These are phyloP conservation scores for Hippoglossus hippoglossus DNA, from an alignment of 2,797 vertebrate genomes.

Conservation along the genomic window DNA sequence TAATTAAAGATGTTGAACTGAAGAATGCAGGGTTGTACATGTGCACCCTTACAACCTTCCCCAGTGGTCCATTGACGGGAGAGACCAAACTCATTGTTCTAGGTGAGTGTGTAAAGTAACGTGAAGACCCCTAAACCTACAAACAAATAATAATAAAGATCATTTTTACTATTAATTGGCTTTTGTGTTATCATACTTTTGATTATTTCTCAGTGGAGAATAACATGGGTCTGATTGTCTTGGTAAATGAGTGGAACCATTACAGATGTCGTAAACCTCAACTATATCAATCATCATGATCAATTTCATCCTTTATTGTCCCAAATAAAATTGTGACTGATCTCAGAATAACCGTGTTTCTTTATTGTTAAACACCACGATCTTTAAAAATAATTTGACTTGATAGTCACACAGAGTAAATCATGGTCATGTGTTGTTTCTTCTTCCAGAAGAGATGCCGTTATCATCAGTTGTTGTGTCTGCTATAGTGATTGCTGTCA, in stretches of 20 bases:
- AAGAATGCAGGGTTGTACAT: constrained; percentile 55
- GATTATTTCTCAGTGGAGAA: no score
- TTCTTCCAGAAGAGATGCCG: constrained; percentile 37
- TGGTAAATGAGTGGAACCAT: no score
- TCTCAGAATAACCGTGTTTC: background rate
- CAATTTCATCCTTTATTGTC: background rate
- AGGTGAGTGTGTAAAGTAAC: constrained; percentile 30
- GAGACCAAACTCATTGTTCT: constrained; percentile 48
- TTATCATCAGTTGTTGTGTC: constrained; percentile 30
- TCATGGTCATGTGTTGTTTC: constrained; percentile 6
- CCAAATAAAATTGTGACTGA: background rate
- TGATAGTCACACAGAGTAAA: background rate
- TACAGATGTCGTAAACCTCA: no score
- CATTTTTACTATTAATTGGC: no score
- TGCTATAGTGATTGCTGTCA: constrained; percentile 40
- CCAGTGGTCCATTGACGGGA: constrained; percentile 21
- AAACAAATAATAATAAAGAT: no score
- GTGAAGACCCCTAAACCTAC: no score
- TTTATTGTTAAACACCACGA: background rate
- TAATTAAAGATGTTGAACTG: constrained; percentile 40
- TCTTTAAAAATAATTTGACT: background rate
- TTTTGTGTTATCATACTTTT: no score
- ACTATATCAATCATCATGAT: background rate
- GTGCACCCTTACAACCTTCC: constrained; percentile 27
- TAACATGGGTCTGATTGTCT: no score